Percentiles rank a stretch among this genome's conserved stretches.
Conservation (phyloP, 2,888 invertebrate species). For the Buathra laborator region DNA sequence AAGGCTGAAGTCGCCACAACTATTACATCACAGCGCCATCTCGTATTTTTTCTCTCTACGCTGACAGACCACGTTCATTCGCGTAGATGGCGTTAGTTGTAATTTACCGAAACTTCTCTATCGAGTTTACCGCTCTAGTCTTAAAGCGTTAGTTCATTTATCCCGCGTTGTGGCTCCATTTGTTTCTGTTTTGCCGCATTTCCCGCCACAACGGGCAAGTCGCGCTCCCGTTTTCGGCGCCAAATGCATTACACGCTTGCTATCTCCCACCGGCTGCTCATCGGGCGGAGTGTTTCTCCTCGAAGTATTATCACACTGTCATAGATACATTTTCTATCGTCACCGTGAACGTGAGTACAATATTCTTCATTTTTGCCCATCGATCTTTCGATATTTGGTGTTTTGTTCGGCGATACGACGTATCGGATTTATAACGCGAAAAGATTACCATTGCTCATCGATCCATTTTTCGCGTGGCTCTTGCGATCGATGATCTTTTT, state of each 20-base stretch:
- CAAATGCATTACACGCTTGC: slow-evolving; percentile 55
- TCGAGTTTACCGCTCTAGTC: slow-evolving; percentile 6
- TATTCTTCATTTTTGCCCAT: not conserved
- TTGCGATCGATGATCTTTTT: slow-evolving; percentile 1
- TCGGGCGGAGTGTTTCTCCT: not conserved
- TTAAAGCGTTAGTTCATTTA: not conserved
- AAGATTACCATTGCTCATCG: not conserved
- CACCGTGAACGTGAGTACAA: slow-evolving; percentile 3
- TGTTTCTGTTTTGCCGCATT: slow-evolving; percentile 47
- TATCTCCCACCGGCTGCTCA: slow-evolving; percentile 15
- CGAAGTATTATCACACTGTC: not conserved
- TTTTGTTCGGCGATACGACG: not conserved
- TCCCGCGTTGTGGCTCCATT: slow-evolving; percentile 2
- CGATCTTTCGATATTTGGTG: not conserved
- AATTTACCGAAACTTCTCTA: not conserved
- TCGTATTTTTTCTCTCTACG: not conserved
- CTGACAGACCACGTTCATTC: too few species aligned
- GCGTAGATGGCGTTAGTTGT: not conserved
- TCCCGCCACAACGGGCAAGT: slow-evolving; percentile 59
- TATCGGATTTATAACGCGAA: not conserved
- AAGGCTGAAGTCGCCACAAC: too few species aligned
- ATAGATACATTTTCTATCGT: not conserved
- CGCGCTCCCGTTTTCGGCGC: slow-evolving; percentile 61
- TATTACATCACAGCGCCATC: slow-evolving; percentile 3
- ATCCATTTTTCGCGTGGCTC: slow-evolving; percentile 2